Evolutionary conservation across 2,888 invertebrate genomes (phyloP), one percentile per base, ranked within the genome.

Genomic region (Heliothis peltigera): DNA sequence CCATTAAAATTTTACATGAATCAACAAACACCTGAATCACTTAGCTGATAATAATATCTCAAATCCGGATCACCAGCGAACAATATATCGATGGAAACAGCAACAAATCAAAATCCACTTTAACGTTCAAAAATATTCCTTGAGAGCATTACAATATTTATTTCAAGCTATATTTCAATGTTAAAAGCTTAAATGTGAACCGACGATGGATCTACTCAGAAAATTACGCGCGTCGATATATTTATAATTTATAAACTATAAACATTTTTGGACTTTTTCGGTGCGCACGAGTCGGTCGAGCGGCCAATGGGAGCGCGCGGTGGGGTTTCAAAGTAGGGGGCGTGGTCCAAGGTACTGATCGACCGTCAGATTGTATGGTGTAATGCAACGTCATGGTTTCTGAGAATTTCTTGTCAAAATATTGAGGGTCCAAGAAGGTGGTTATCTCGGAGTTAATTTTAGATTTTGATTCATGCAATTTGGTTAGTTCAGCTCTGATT

Each of bases 181-280:
- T 71, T 69, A 75, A 80, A 75, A 73, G 59, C 64, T n/a, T 80
- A 83, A 84, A 83, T 79, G 79, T 54, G 56, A 63, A 8, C 59
- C 73, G 87, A 66, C 68, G 85, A 88, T 28, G 67, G 88, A 85
- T 84, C 71, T 78, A 82, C 81, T 83, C 77, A 77, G 44, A 67
- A 58, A 80, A 86, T 77, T 80, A 81, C 77, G 53, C 63, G 72
- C 70, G 81, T 62, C 71, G 82, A 84, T 77, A 83, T 80, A 85
- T 83, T 84, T 83, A 83, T 81, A 79, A 77, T 76, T 69, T 51
- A 56, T 70, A 64, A 79, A 72, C 69, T 56, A 66, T 69, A 66
- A 78, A 75, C 75, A 69, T 79, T 79, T 73, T 77, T 74, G 70
- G 74, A 62, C 64, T 73, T 78, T 75, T 75, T 62, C 49, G 51